These are phyloP conservation scores for Harmothoe impar DNA, from an alignment of 2,888 invertebrate species.

Conservation along the genomic window DNA sequence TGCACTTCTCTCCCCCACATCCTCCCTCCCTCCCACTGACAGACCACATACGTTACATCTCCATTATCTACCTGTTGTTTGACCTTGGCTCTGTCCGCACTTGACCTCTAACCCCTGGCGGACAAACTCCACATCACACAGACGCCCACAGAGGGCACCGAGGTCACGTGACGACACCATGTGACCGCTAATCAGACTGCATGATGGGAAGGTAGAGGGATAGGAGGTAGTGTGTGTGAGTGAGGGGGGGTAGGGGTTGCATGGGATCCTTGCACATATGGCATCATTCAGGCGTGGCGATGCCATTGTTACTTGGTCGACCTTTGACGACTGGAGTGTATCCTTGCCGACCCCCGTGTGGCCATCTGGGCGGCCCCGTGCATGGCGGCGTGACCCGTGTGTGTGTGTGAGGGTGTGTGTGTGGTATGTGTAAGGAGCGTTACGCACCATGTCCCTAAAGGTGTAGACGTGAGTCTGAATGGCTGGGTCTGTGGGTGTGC, in stretches of 20 bases:
- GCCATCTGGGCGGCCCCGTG: conserved; percentile 29
- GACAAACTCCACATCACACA: conserved; percentile 24
- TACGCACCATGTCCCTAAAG: not conserved
- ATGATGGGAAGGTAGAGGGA: not conserved
- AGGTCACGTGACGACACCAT: conserved; percentile 7
- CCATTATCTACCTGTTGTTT: not conserved
- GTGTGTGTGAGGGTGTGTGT: conserved; percentile 27
- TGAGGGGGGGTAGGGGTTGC: not conserved
- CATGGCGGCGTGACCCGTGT: not conserved
- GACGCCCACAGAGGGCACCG: conserved; percentile 27
- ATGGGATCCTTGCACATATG: conserved; percentile 31
- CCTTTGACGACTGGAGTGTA: conserved; percentile 54
- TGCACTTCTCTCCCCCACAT: not conserved
- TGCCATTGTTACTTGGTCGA: conserved; percentile 50
- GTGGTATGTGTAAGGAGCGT: not conserved
- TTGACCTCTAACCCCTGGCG: conserved; percentile 25
- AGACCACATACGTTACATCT: not conserved
- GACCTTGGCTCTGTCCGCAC: conserved; percentile 21
- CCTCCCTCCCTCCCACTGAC: not conserved
- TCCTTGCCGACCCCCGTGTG: not conserved
- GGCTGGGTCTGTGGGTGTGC: not conserved
- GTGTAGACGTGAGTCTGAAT: no score
- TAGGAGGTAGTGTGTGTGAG: not conserved
- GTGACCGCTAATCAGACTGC: not conserved
- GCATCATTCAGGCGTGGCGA: not conserved